Conservation (phyloP, 2,888 invertebrate genomes). For the Teleiodes luculella region DNA sequence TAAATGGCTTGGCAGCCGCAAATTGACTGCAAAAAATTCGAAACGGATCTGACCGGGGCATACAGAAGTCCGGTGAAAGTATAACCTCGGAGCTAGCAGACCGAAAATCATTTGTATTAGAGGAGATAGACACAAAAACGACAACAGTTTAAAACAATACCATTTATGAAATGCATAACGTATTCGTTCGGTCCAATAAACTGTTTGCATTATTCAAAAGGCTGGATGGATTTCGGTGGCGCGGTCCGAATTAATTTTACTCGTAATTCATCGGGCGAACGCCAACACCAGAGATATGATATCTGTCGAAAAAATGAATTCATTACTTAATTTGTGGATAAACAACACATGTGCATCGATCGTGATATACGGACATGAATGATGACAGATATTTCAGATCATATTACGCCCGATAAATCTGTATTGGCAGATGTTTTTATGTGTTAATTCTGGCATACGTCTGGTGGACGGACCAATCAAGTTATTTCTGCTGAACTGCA, state of each 20-base stretch:
- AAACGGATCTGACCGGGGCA: slow-evolving; percentile 50
- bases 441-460: background rate
- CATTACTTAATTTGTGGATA: slow-evolving; percentile 45
- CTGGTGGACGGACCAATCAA: background rate
- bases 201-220: slow-evolving; percentile 72
- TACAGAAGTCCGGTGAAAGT: slow-evolving; percentile 26
- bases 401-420: slow-evolving; percentile 5
- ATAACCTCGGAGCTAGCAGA: slow-evolving; percentile 10
- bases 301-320: slow-evolving; percentile 47
- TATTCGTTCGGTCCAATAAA: slow-evolving; percentile 57
- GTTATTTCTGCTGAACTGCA: background rate
- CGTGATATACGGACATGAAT: background rate
- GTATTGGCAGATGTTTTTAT: background rate
- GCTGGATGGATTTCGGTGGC: slow-evolving; percentile 58
- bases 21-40: slow-evolving; percentile 54
- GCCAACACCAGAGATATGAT: slow-evolving; percentile 39
- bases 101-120: slow-evolving; percentile 33
- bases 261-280: slow-evolving; percentile 56
- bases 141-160: slow-evolving; percentile 42
- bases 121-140: slow-evolving; percentile 29
- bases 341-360: slow-evolving; percentile 31
- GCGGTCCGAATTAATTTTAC: slow-evolving; percentile 59
- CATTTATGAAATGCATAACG: slow-evolving; percentile 40
- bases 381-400: background rate
- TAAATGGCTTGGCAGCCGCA: slow-evolving; percentile 59